Percentiles rank a stretch among this genome's conserved stretches.
These are phyloP conservation scores for Nymphalis urticae DNA, from an alignment of 2,888 invertebrate genomes.

Conservation along the genomic window DNA sequence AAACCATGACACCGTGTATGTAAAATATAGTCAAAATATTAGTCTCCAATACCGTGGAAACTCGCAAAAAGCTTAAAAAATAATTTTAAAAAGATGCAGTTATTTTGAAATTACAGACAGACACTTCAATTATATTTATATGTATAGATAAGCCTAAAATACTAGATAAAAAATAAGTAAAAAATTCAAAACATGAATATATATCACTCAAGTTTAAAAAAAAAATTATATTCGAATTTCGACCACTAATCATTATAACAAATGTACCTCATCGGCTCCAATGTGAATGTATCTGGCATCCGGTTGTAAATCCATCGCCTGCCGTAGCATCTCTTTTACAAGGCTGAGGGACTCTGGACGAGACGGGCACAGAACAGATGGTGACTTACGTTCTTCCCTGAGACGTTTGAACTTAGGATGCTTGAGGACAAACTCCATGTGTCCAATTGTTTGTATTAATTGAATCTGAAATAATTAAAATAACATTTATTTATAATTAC, in stretches of 20 bases:
- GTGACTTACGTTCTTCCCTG: conserved; percentile 84
- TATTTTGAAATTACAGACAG: no score
- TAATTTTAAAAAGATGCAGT: no score
- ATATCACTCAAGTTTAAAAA: neutral
- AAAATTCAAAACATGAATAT: no score
- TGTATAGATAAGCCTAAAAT: no score
- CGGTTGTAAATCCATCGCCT: conserved; percentile 84
- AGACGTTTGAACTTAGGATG: conserved; percentile 84
- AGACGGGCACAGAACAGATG: conserved; percentile 88
- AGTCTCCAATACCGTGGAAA: no score
- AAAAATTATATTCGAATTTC: neutral
- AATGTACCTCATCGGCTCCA: conserved; percentile 88
- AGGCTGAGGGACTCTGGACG: conserved; percentile 63
- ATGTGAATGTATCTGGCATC: conserved; percentile 87
- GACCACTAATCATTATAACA: neutral
- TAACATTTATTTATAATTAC: no score
- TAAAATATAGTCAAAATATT: no score
- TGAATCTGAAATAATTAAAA: conserved; percentile 75
- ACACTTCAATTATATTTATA: no score
- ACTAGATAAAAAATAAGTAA: no score
- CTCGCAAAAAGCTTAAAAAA: no score
- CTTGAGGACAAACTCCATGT: conserved; percentile 92
- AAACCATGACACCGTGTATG: no score
- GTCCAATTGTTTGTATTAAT: conserved; percentile 93
- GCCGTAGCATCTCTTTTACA: conserved; percentile 83